Base-by-base conservation (phyloP, 2,113 vertebrate genomes). In the Myodes glareolus region DNA sequence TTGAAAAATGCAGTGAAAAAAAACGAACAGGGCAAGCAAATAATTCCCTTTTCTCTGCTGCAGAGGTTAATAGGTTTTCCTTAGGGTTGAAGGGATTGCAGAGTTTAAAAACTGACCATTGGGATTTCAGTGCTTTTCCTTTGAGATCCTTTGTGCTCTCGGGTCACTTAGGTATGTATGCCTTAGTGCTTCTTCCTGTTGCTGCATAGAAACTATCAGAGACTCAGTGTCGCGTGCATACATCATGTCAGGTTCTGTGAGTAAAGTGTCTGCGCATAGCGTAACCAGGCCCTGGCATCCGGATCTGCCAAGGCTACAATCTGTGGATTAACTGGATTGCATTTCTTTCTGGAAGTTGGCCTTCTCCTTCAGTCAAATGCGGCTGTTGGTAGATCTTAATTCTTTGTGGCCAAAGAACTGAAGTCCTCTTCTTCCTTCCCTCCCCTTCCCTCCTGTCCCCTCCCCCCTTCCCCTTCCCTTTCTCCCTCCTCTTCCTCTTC, bases 61-160 rank as follows among this genome's bases (percentile, higher is more conserved):
- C 29, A 77, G 93, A 82, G 45, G n/a, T 55, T 88, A 73, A 7
- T 33, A 25, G 10, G 27, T 70, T 61, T 33, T 91, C 19, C 92
- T 91, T 33, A 39, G 63, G 50, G 31, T 76, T 91, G 61, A 33
- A 70, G 27, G 17, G 2, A 5, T 81, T 12, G 14, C 45, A 47
- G 31, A 36, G 52, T 50, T 27, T 58, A 42, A 58, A 68, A 3
- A 39, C 47, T 92, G 65, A 81, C 72, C 65, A 50, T 78, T 25
- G 25, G 77, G 21, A 25, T 87, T 76, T 93, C 52, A 82, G 70
- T 82, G 31, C 23, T 47, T 89, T 50, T 89, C 12, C 52, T 85
- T 93, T 91, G 65, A 12, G 33, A 96, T 87, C 25, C 23, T 78
- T 81, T 95, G 72, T 86, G 68, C 77, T 72, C 58, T 93, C 81